These are phyloP conservation scores for Drosophila infuscata DNA, from an alignment of 2,888 invertebrate species.

Conservation along the genomic window DNA sequence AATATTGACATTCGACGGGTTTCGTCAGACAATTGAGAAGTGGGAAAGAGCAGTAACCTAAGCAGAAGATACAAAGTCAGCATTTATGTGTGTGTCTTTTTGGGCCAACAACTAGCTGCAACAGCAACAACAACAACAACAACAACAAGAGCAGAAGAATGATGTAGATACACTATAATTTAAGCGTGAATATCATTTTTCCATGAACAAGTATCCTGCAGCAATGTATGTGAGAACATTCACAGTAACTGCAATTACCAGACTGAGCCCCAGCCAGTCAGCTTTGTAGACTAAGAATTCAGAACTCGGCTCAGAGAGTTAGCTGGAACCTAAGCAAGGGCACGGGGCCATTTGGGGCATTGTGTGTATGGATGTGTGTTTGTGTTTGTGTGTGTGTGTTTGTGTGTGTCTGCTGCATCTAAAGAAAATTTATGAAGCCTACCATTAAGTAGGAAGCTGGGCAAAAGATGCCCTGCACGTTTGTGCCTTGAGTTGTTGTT, in stretches of 20 bases:
- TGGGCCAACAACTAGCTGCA: slow-evolving; percentile 30
- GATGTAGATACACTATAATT: slow-evolving; percentile 76
- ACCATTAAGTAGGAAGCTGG: slow-evolving; percentile 74
- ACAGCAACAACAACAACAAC: slow-evolving; percentile 9
- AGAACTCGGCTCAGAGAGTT: slow-evolving; percentile 2
- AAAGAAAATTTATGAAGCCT: slow-evolving; percentile 80
- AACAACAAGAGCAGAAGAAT: slow-evolving; percentile 27
- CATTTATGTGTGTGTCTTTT: slow-evolving; percentile 26
- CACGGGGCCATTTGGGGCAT: slow-evolving; percentile 37
- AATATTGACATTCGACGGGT: slow-evolving; percentile 52
- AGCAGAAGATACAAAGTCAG: not conserved
- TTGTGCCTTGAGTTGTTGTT: slow-evolving; percentile 47
- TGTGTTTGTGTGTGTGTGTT: slow-evolving; percentile 47
- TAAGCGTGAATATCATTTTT: slow-evolving; percentile 81
- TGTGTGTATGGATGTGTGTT: slow-evolving; percentile 38
- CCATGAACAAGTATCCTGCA: slow-evolving; percentile 81
- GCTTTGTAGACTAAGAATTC: not conserved
- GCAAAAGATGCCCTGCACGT: slow-evolving; percentile 37
- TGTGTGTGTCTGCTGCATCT: slow-evolving; percentile 60
- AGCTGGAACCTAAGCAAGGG: slow-evolving; percentile 15
- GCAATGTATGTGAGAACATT: slow-evolving; percentile 79
- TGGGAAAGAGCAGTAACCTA: slow-evolving; percentile 3
- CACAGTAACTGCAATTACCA: slow-evolving; percentile 81
- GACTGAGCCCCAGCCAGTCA: slow-evolving; percentile 20
- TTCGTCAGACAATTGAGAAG: slow-evolving; percentile 24